A percentile compares a stretch with the other conserved stretches of the same genome.
Evolutionary conservation across 2,797 vertebrate species (phyloP).

Genomic region (Typhlichthys subterraneus): DNA sequence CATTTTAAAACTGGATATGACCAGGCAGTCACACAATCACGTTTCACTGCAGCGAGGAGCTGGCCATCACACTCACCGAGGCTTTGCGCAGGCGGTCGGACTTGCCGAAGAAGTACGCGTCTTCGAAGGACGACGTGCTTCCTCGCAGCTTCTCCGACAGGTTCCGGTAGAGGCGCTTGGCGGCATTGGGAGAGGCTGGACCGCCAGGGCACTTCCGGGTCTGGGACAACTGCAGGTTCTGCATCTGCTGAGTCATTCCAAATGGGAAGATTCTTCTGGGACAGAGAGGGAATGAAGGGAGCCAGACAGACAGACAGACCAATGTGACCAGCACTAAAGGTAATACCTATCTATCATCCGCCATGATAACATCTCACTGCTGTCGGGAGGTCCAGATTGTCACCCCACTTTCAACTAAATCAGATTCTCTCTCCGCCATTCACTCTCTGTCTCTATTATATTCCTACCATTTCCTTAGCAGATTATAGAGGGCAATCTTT

Average conservation of each 20-base stretch:
- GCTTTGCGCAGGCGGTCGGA: constrained; percentile 90
- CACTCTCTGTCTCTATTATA: too few species aligned
- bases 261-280: constrained; percentile 66
- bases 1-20: too few species aligned
- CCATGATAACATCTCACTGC: background rate
- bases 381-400: background rate
- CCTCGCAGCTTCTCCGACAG: constrained; percentile 95
- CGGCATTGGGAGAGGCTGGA: constrained; percentile 90
- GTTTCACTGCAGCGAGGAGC: background rate
- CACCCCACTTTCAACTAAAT: too few species aligned
- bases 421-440: too few species aligned
- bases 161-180: constrained; percentile 94
- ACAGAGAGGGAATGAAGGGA: background rate
- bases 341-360: background rate
- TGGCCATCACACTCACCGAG: constrained; percentile 74
- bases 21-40: too few species aligned
- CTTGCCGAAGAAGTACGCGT: constrained; percentile 87
- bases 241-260: constrained; percentile 95
- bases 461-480: too few species aligned
- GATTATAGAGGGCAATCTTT: too few species aligned
- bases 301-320: background rate
- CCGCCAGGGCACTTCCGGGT: constrained; percentile 81
- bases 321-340: background rate
- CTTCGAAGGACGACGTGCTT: constrained; percentile 92
- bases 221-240: constrained; percentile 88